Evolutionary conservation across 1,140 invertebrate genomes (phyloP), one percentile per base, ranked within the genome.

Genomic region (Drosophila subpulchrella): DNA sequence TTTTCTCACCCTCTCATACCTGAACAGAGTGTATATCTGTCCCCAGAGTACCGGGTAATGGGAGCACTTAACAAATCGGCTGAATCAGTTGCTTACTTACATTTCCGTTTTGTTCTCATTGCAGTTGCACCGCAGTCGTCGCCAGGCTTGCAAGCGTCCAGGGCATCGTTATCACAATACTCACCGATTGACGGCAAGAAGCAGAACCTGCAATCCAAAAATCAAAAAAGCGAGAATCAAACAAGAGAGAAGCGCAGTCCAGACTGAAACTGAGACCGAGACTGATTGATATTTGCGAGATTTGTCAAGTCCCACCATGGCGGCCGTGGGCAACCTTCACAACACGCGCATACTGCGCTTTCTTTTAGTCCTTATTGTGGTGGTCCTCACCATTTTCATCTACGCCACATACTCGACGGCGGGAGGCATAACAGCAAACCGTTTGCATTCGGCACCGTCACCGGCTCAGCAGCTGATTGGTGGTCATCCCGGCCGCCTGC

Each of bases 341-440:
- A 91, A 92, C 73, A 88, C 85, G 61, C 91, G 91, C 59, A 81
- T 92, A 38, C 54, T 92, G 72, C 85, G 91, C 36, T 92, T 92
- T 68, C 67, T 92, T 41, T 58, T 92, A 24, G 78, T 92, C 34
- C 50, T 92, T 30, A 85, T 82, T 34, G 83, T 81, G 36, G 85
- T 91, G 24, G 77, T 91, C 53, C 74, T 92, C 46, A 90, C 91
- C 30, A 92, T 92, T n/a, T 92, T 92, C 41, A 90, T 92, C 15
- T 92, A 92, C 75, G 79, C 91, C 36, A 91, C 90, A 38, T 92
- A 92, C 46, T 92, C 90, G 13, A 88, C 91, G 38, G 89, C 86
- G 46, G 56, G 78, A 17, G 76, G 81, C 7, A 38, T 92, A n/a
- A 66, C 84, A 17, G 75, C 83, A 7, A 80, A 73, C 10, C 85